Evolutionary conservation across 2,797 vertebrate species (phyloP).

Genomic region (Poeciliopsis turneri): DNA sequence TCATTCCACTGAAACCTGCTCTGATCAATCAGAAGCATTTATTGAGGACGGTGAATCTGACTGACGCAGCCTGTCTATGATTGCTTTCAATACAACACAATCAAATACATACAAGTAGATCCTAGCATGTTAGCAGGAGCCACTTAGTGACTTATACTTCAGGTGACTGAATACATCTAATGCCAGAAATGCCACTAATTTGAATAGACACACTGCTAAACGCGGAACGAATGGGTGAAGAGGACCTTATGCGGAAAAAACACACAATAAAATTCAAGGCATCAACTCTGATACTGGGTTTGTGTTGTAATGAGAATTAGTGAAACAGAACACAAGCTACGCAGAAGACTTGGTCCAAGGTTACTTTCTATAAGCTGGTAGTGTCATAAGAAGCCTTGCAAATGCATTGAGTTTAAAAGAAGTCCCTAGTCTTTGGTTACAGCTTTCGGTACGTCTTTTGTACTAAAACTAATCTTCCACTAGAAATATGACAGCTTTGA

Average conservation of each 20-base stretch:
- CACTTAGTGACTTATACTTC: neutral
- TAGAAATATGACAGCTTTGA: neutral
- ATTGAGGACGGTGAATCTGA: neutral
- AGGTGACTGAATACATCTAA: neutral
- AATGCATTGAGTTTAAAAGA: neutral
- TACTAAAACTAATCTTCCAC: neutral
- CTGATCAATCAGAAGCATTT: neutral
- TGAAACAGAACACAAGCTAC: neutral
- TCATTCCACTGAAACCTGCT: neutral
- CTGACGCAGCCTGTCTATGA: neutral
- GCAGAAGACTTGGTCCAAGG: neutral
- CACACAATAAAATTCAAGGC: neutral
- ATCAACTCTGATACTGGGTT: neutral
- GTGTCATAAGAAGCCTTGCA: neutral
- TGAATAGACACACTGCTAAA: neutral
- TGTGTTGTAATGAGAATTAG: neutral
- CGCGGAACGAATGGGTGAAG: neutral
- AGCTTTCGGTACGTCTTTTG: neutral
- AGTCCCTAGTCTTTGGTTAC: neutral
- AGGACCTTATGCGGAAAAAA: neutral
- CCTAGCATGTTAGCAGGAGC: neutral
- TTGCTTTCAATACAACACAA: neutral
- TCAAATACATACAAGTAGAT: neutral
- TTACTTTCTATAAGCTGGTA: neutral
- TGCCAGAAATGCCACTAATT: neutral